Percentiles rank a stretch among this genome's conserved stretches.
Evolutionary conservation across 2,888 invertebrate genomes (phyloP).

Genomic region (Polymixis lichenea): DNA sequence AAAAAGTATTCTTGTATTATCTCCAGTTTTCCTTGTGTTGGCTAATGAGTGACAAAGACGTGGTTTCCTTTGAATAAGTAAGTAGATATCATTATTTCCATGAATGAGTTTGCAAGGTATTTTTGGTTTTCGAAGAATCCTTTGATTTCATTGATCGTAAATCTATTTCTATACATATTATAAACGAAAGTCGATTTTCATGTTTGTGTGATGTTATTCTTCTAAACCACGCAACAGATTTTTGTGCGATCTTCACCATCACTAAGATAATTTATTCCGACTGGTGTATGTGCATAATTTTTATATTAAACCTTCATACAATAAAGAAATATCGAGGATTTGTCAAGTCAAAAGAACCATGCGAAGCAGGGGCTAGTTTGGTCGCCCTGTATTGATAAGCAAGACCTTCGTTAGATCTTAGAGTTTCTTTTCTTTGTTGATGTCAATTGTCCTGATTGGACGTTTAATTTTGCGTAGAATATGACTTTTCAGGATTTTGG

Average conservation of each 20-base stretch:
- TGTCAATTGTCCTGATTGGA: neutral
- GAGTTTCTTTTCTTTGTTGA: neutral
- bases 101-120: neutral
- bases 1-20: slow-evolving; percentile 13
- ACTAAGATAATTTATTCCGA: neutral
- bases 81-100: slow-evolving; percentile 10
- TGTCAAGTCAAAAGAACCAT: neutral
- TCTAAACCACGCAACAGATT: neutral
- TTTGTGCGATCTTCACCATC: neutral
- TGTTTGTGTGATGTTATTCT: neutral
- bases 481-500: neutral
- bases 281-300: neutral
- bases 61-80: neutral
- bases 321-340: neutral
- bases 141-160: neutral
- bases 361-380: neutral
- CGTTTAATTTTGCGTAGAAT: neutral
- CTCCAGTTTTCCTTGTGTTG: slow-evolving; percentile 50
- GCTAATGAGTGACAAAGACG: slow-evolving; percentile 24
- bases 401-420: neutral
- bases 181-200: neutral
- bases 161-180: neutral
- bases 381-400: neutral
- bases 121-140: neutral
- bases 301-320: neutral